These are phyloP conservation scores for Pemphigus obesinymphae DNA, from an alignment of 1,140 invertebrate genomes.

Conservation along the genomic window DNA sequence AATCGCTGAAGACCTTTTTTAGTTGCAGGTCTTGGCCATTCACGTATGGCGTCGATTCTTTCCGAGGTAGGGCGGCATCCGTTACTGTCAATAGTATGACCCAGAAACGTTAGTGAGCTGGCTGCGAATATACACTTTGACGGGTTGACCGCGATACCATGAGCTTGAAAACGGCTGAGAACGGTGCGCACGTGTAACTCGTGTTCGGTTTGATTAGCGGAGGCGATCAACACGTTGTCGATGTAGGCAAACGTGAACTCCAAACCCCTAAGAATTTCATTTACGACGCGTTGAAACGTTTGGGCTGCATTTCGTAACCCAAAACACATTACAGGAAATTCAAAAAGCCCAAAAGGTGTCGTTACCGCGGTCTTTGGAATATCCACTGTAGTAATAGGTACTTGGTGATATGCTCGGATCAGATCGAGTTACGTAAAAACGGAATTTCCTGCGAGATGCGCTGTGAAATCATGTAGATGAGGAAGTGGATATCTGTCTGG, in stretches of 20 bases:
- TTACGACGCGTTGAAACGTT: not conserved
- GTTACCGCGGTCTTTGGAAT: not conserved
- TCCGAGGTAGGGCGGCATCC: constrained; percentile 48
- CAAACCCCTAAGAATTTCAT: not conserved
- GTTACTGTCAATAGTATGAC: constrained; percentile 47
- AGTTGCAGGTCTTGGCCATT: constrained; percentile 46
- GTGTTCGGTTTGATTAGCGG: too few relatives aligned
- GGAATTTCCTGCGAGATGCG: constrained; percentile 49
- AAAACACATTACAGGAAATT: too few relatives aligned
- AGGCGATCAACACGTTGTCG: constrained; percentile 40
- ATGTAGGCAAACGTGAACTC: not conserved
- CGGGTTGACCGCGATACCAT: constrained; percentile 46
- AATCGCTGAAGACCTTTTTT: constrained; percentile 20
- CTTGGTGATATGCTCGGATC: not conserved
- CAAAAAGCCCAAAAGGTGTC: not conserved
- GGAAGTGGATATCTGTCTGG: constrained; percentile 51
- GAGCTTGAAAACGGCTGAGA: constrained; percentile 45
- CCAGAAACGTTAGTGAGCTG: constrained; percentile 48
- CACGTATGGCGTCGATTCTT: constrained; percentile 49
- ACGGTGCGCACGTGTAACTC: not conserved
- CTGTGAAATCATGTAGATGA: constrained; percentile 48
- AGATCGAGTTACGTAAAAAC: not conserved
- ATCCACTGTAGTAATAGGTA: not conserved
- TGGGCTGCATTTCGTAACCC: not conserved
- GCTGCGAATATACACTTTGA: constrained; percentile 49